Evolutionary conservation across 2,113 vertebrate genomes (phyloP).

Genomic region (Muscicapa adusta): DNA sequence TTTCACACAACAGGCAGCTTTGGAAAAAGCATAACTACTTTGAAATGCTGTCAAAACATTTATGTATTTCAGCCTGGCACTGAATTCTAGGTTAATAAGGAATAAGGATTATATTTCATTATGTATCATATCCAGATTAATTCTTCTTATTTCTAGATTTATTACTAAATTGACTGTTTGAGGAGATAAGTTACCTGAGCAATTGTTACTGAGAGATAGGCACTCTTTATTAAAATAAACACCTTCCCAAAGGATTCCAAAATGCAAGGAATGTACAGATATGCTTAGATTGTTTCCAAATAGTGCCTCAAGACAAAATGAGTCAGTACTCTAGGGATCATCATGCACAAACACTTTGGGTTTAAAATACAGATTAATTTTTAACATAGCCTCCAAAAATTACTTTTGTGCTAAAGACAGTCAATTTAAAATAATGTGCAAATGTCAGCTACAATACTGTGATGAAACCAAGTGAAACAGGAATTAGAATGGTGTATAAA

Average conservation of each 20-base stretch:
- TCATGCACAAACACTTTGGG: neutral
- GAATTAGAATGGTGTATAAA: neutral
- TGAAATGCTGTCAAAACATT: neutral
- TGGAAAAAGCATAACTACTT: neutral
- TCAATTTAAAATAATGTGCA: neutral
- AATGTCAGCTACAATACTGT: neutral
- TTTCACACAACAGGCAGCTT: neutral
- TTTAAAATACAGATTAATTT: neutral
- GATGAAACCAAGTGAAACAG: neutral
- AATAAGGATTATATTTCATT: neutral
- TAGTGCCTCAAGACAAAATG: neutral
- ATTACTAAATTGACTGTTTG: neutral
- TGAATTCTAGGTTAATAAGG: neutral
- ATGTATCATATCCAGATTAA: neutral
- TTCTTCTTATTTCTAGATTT: neutral
- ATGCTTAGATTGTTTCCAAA: neutral
- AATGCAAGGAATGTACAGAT: neutral
- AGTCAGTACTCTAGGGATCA: neutral
- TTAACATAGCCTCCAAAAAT: neutral
- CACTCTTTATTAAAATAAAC: neutral
- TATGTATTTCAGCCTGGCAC: neutral
- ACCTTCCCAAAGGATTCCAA: neutral
- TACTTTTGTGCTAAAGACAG: neutral
- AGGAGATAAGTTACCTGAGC: neutral
- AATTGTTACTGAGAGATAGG: neutral